phyloP scores from a whole-genome alignment of 2,888 invertebrate genomes.

The Scaptomyza polygonia region DNA sequence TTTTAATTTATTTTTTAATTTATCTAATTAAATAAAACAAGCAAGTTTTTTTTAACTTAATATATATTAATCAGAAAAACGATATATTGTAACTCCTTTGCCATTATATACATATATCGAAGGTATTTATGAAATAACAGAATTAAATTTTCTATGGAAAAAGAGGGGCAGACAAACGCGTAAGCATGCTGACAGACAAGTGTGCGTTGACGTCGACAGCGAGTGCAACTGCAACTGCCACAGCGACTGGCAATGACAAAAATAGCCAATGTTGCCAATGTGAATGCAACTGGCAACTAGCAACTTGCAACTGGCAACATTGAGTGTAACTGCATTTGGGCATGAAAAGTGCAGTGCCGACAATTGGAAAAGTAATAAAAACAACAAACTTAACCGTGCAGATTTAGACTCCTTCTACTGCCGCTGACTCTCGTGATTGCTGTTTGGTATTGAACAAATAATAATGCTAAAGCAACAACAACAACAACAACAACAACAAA shows the following conservation, averaged over 20 bases:
- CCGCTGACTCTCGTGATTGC: constrained; percentile 43
- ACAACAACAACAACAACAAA: constrained; percentile 7
- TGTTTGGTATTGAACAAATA: constrained; percentile 63
- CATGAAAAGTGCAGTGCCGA: constrained; percentile 65
- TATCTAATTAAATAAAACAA: too few relatives aligned
- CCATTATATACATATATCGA: background rate
- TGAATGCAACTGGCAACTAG: constrained; percentile 25
- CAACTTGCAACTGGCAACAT: constrained; percentile 28
- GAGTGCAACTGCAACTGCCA: constrained; percentile 7
- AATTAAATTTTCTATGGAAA: constrained; percentile 69
- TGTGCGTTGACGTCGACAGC: constrained; percentile 53
- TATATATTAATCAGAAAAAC: background rate
- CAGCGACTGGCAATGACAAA: constrained; percentile 49
- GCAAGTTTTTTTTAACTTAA: too few relatives aligned
- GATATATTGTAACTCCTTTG: background rate
- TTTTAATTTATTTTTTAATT: too few relatives aligned
- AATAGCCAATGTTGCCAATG: constrained; percentile 62
- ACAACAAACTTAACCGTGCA: constrained; percentile 59
- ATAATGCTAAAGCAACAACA: constrained; percentile 48
- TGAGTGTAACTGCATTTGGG: constrained; percentile 62
- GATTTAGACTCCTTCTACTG: constrained; percentile 6
- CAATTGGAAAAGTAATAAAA: constrained; percentile 69
- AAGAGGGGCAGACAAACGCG: constrained; percentile 53
- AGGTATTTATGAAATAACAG: constrained; percentile 57
- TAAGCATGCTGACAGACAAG: constrained; percentile 65